phyloP scores from a whole-genome alignment of 2,888 invertebrate genomes.

The Acanthoscelides obtectus region DNA sequence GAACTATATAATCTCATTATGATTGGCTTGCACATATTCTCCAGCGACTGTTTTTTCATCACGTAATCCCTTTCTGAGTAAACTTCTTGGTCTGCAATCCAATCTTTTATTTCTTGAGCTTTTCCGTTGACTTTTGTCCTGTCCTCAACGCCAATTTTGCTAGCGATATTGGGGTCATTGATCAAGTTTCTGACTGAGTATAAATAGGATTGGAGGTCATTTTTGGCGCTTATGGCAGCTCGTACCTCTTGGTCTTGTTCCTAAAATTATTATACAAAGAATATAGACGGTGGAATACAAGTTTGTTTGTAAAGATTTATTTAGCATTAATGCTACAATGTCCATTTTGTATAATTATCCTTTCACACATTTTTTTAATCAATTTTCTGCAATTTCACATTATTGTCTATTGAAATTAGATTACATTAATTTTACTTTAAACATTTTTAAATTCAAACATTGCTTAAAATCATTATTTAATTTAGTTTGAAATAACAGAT shows the following conservation, averaged over 20 bases:
- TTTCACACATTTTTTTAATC: no score
- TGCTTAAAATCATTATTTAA: no score
- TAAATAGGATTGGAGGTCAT: conserved; percentile 47
- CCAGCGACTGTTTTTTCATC: conserved; percentile 56
- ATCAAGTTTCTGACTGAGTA: conserved; percentile 27
- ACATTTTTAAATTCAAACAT: no score
- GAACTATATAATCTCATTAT: conserved; percentile 44
- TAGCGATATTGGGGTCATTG: conserved; percentile 41
- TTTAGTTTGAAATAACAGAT: no score
- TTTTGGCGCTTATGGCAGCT: conserved; percentile 53
- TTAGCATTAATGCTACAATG: no score
- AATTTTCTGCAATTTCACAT: no score
- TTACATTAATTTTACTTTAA: no score
- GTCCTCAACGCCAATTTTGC: conserved; percentile 54
- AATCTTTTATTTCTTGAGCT: conserved; percentile 57
- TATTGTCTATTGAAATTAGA: no score
- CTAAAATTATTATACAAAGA: conserved; percentile 8
- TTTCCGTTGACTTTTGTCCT: conserved; percentile 42
- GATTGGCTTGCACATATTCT: conserved; percentile 54
- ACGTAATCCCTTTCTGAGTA: conserved; percentile 60
- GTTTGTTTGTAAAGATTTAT: no score
- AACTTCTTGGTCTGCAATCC: conserved; percentile 59
- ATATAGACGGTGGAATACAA: no score
- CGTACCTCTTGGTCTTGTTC: conserved; percentile 53
- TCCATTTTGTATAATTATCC: no score